Evolutionary conservation across 2,113 vertebrate genomes (phyloP).

Genomic region (Oncorhynchus keta): DNA sequence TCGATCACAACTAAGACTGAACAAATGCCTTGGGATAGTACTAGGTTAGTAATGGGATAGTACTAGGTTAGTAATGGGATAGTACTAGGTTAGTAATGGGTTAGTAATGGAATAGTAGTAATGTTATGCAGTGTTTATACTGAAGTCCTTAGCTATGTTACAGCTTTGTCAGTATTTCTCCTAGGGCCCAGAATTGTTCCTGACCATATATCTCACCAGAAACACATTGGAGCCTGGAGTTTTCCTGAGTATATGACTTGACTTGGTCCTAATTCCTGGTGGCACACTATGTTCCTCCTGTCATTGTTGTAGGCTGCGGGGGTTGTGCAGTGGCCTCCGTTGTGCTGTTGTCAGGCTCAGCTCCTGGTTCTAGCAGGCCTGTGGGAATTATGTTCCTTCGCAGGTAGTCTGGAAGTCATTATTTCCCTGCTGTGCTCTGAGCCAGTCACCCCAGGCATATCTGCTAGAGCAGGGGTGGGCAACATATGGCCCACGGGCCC

Average conservation of each 20-base stretch:
- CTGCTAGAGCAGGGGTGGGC: slow-evolving; percentile 32
- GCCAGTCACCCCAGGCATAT: slow-evolving; percentile 35
- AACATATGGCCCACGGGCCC: slow-evolving; percentile 3
- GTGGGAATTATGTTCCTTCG: slow-evolving; percentile 50
- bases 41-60: too few relatives aligned
- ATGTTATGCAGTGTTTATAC: not conserved
- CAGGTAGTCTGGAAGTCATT: not conserved
- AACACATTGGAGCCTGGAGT: too few relatives aligned
- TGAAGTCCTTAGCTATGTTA: not conserved
- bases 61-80: too few relatives aligned
- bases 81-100: too few relatives aligned
- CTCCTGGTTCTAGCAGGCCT: not conserved
- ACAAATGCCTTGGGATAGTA: not conserved
- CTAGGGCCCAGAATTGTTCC: too few relatives aligned
- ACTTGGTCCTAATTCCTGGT: not conserved
- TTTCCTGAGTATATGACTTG: too few relatives aligned
- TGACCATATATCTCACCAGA: too few relatives aligned
- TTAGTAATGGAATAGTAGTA: not conserved
- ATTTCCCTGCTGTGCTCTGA: slow-evolving; percentile 15
- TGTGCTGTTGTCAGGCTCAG: slow-evolving; percentile 2
- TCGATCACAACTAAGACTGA: not conserved
- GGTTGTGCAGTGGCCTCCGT: not conserved
- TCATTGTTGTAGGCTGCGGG: not conserved
- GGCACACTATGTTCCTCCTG: not conserved
- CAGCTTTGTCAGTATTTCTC: not conserved